Percentiles rank a stretch among this genome's conserved stretches.
phyloP scores from a whole-genome alignment of 2,797 vertebrate species.

The Melanotaenia parkinsoni region DNA sequence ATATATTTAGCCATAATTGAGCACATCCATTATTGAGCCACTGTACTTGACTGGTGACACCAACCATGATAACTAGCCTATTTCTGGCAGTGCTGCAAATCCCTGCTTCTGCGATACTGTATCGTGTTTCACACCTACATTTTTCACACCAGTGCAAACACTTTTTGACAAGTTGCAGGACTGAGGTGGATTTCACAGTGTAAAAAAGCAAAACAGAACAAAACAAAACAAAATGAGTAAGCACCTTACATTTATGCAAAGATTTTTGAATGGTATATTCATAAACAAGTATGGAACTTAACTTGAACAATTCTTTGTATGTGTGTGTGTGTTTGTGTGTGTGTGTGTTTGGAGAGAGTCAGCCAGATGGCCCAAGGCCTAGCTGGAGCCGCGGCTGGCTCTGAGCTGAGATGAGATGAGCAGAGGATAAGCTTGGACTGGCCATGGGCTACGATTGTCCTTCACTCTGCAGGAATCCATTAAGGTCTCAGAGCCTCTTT shows the following conservation, averaged over 20 bases:
- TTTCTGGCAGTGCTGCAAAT: constrained; percentile 49
- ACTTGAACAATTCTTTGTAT: constrained; percentile 33
- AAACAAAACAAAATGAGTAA: constrained; percentile 10
- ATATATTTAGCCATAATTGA: constrained; percentile 53
- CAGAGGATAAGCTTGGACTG: constrained; percentile 77
- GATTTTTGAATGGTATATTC: constrained; percentile 52
- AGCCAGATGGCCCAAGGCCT: constrained; percentile 77
- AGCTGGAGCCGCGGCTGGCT: constrained; percentile 70
- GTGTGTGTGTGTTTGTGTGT: neutral
- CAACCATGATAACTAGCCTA: constrained; percentile 48
- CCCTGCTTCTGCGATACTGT: constrained; percentile 44
- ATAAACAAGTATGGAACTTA: constrained; percentile 44
- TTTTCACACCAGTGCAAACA: constrained; percentile 48
- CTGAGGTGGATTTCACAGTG: constrained; percentile 49
- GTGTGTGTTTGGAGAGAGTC: constrained; percentile 33
- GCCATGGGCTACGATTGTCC: constrained; percentile 79
- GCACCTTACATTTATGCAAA: constrained; percentile 30
- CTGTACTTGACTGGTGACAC: constrained; percentile 40
- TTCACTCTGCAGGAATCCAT: constrained; percentile 80
- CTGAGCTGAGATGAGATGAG: constrained; percentile 79
- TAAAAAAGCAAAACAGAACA: constrained; percentile 23
- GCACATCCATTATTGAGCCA: constrained; percentile 36
- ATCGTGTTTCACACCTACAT: constrained; percentile 56
- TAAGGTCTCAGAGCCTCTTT: constrained; percentile 76
- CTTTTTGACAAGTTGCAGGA: constrained; percentile 58